These are phyloP conservation scores for Gorsachius magnificus DNA, from an alignment of 2,797 vertebrate species.

Conservation along the genomic window DNA sequence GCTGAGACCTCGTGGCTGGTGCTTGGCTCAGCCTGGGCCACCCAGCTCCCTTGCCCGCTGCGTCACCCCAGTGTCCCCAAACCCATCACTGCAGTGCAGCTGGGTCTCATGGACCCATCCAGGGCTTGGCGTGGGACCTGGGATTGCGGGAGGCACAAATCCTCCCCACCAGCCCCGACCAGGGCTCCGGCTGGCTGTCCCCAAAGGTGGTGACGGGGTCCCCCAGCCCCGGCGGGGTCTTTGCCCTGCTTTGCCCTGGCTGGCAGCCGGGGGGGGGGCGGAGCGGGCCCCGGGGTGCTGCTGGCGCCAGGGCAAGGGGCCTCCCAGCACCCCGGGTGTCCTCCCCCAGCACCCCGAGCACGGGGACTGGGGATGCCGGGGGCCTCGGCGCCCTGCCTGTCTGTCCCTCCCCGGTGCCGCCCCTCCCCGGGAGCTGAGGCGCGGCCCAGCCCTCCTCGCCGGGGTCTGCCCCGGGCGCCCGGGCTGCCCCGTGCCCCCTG, in stretches of 20 bases:
- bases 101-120: rapidly evolving
- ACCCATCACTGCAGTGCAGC: rapidly evolving
- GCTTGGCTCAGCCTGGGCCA: background rate
- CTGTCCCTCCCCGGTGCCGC: rapidly evolving
- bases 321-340: background rate
- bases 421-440: too few relatives aligned
- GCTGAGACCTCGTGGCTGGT: rapidly evolving
- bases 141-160: background rate
- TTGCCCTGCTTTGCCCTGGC: background rate
- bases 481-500: background rate
- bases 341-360: background rate
- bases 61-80: background rate
- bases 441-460: too few relatives aligned
- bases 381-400: rapidly evolving
- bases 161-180: rapidly evolving
- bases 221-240: rapidly evolving
- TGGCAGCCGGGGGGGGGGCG: background rate
- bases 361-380: rapidly evolving
- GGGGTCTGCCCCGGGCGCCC: background rate
- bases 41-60: rapidly evolving
- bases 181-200: background rate
- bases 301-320: background rate
- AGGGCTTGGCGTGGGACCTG: background rate
- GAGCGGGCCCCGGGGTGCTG: background rate
- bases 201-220: background rate